These are phyloP conservation scores for Brachyhypopomus occidentalis DNA, from an alignment of 2,113 vertebrate genomes.

Conservation along the genomic window DNA sequence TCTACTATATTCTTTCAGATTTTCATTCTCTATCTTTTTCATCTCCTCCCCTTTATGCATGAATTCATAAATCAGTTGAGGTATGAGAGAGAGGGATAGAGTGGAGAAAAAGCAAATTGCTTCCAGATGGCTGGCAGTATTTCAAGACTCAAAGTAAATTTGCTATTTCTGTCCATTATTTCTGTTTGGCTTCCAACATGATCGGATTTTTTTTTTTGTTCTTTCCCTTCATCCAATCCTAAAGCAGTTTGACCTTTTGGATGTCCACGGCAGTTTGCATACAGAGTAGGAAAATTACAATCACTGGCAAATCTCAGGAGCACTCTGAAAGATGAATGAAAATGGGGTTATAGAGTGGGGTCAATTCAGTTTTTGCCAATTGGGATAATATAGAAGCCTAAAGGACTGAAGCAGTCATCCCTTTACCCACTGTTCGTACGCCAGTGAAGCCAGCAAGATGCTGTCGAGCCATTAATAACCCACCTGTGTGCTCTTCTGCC, in stretches of 20 bases:
- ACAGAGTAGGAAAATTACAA: neutral
- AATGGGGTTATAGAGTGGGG: no score
- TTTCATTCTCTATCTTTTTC: conserved; percentile 26
- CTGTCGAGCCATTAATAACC: conserved; percentile 5
- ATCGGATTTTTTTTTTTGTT: no score
- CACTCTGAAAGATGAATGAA: neutral
- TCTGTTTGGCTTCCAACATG: no score
- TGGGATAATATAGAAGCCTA: no score
- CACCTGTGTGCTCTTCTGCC: conserved; percentile 18
- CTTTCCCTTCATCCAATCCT: neutral
- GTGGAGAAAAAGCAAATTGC: conserved; percentile 69
- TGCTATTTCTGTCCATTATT: no score
- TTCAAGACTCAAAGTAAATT: neutral
- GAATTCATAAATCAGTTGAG: conserved; percentile 55
- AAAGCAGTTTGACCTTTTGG: neutral
- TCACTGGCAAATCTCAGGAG: neutral
- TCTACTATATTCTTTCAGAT: neutral
- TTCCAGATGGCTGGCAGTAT: conserved; percentile 70
- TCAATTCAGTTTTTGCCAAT: no score
- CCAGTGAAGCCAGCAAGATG: neutral
- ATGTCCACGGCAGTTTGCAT: neutral
- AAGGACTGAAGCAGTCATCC: no score
- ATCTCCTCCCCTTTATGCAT: neutral
- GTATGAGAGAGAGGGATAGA: neutral
- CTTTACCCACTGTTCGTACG: neutral